These are phyloP conservation scores for Diplodus sargus DNA, from an alignment of 2,797 vertebrate genomes.

Conservation along the genomic window DNA sequence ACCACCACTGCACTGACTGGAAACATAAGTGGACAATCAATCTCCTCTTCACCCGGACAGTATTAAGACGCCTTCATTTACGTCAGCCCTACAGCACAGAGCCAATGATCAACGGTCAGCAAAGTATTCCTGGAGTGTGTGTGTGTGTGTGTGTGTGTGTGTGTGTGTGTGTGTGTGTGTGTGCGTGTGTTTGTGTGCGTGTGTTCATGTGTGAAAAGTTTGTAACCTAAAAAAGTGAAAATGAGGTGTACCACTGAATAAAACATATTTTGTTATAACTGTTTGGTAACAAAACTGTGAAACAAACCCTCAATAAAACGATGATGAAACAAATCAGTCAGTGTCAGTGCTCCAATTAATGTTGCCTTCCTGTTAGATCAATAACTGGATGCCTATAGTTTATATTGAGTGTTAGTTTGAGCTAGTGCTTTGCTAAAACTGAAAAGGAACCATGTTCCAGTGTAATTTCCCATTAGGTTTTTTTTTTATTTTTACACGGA, in stretches of 20 bases:
- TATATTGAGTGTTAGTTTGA: not conserved
- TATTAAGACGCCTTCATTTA: constrained; percentile 41
- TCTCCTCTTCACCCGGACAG: constrained; percentile 60
- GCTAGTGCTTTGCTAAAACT: no score
- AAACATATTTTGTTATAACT: not conserved
- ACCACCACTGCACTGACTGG: constrained; percentile 6
- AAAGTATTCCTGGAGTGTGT: not conserved
- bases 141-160: no score
- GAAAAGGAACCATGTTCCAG: no score
- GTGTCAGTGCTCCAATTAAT: not conserved
- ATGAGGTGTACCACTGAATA: not conserved
- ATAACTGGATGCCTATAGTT: not conserved
- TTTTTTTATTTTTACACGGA: no score
- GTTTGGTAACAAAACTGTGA: not conserved
- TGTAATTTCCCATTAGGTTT: no score
- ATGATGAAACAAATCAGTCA: not conserved
- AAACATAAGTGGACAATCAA: constrained; percentile 54
- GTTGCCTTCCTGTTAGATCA: not conserved
- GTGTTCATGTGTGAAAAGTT: no score
- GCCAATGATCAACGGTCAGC: constrained; percentile 13
- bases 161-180: no score
- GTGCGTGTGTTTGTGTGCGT: no score
- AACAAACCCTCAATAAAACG: not conserved
- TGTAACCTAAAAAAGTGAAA: not conserved
- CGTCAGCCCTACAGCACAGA: constrained; percentile 31